phyloP scores from a whole-genome alignment of 1,140 invertebrate species.

The Monochamus saltuarius region DNA sequence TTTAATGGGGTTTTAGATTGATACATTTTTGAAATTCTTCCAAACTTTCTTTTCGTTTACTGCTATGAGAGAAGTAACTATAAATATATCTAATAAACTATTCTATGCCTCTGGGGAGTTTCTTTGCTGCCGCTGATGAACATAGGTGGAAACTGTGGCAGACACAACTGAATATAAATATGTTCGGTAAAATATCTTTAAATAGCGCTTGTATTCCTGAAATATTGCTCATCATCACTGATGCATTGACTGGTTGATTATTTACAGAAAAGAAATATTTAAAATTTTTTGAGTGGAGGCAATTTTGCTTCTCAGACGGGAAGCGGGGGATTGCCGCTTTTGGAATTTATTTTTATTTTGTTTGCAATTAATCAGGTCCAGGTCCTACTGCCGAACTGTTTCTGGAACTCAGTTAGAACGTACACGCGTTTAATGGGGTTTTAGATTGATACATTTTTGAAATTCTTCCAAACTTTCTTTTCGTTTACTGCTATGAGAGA shows the following conservation, averaged over 20 bases:
- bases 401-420: no score
- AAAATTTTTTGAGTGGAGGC: no score
- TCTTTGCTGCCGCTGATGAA: conserved; percentile 14
- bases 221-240: conserved; percentile 18
- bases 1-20: conserved; percentile 5
- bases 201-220: conserved; percentile 16
- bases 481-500: conserved; percentile 11
- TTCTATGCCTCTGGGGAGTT: conserved; percentile 11
- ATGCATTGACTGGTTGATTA: no score
- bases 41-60: conserved; percentile 1
- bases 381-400: no score
- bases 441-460: conserved; percentile 10
- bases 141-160: conserved; percentile 20
- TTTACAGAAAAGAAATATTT: no score
- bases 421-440: conserved; percentile 5
- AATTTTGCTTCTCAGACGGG: no score
- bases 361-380: no score
- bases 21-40: conserved; percentile 13
- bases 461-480: conserved; percentile 4
- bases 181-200: conserved; percentile 10
- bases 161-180: conserved; percentile 19
- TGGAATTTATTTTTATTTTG: no score
- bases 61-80: conserved; percentile 14
- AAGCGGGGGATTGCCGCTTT: no score
- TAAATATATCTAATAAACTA: conserved; percentile 18